phyloP scores from a whole-genome alignment of 2,888 invertebrate species.

The Lasioglossum vierecki region DNA sequence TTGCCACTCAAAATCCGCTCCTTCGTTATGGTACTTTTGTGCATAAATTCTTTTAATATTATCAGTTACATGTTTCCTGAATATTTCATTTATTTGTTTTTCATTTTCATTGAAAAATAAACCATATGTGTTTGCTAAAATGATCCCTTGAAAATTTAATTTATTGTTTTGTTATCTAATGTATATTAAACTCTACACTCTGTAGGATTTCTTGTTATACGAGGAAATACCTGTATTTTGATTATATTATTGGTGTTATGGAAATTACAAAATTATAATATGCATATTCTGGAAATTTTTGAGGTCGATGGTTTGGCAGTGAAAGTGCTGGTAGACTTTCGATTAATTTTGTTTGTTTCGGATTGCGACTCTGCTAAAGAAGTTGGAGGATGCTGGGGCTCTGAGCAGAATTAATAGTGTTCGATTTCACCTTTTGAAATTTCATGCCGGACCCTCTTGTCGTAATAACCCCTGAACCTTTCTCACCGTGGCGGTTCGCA shows the following conservation, averaged over 20 bases:
- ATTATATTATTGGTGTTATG: not conserved
- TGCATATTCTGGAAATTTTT: not conserved
- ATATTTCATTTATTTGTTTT: too few relatives aligned
- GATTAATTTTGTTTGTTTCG: not conserved
- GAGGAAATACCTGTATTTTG: not conserved
- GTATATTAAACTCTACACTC: too few relatives aligned
- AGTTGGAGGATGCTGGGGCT: not conserved
- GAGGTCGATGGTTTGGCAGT: not conserved
- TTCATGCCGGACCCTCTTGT: not conserved
- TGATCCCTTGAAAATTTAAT: too few relatives aligned
- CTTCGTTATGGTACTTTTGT: too few relatives aligned
- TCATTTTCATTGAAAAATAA: too few relatives aligned
- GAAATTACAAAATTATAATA: not conserved
- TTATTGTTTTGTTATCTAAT: too few relatives aligned
- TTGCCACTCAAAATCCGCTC: too few relatives aligned
- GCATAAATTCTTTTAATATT: too few relatives aligned
- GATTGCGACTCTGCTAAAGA: not conserved
- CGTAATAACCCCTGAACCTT: conserved; percentile 7
- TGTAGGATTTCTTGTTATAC: too few relatives aligned
- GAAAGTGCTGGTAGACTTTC: not conserved
- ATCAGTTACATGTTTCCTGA: too few relatives aligned
- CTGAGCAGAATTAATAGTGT: not conserved
- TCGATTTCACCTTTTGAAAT: not conserved
- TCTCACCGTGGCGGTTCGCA: conserved; percentile 21
- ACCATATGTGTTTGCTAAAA: too few relatives aligned